Evolutionary conservation across 2,797 vertebrate genomes (phyloP), one percentile per base, ranked within the genome.

Genomic region (Todus mexicanus): DNA sequence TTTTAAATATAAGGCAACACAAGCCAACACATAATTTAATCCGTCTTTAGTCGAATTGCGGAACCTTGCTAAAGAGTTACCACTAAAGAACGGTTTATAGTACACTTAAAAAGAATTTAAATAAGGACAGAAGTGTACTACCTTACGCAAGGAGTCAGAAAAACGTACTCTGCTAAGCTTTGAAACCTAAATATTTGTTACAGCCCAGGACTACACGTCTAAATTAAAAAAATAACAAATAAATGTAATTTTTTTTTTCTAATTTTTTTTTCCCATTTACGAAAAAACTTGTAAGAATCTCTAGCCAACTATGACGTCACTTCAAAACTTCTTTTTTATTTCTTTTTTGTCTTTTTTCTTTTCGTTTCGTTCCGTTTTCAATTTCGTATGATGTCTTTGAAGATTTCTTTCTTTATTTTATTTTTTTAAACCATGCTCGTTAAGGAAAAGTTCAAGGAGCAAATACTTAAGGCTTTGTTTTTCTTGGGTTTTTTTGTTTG

Each of bases 1-100:
- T 98, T 99, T 99, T 99, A 98, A 99, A 98, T 99, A 98, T 99
- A 99, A 99, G 99, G 99, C 99, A 99, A 98, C 98, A 98, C 98
- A 98, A 98, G 97, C 97, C 97, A 98, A 99, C 98, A 98, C 98
- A 98, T 98, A 91, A 98, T 98, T 98, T 98, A 97, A 97, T 98
- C 98, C 97, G 92, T 98, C 98, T 98, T 98, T 97, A 98, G 96
- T 97, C 97, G 97, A 97, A 97, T 86, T 93, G 93, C 94, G 97
- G 97, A 85, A 95, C 96, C 96, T 97, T 93, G 97, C 97, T 97
- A 97, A 95, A 95, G 96, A 97, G 96, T 94, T 96, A 95, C 96
- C 95, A 95, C 97, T 97, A 97, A 96, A 96, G 94, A 97, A 95
- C 88, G 97, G 97, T 89, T 87, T 78, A 95, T 60, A 96, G 94